Conservation (phyloP, 2,113 vertebrate species). For the Erythrocebus patas region DNA sequence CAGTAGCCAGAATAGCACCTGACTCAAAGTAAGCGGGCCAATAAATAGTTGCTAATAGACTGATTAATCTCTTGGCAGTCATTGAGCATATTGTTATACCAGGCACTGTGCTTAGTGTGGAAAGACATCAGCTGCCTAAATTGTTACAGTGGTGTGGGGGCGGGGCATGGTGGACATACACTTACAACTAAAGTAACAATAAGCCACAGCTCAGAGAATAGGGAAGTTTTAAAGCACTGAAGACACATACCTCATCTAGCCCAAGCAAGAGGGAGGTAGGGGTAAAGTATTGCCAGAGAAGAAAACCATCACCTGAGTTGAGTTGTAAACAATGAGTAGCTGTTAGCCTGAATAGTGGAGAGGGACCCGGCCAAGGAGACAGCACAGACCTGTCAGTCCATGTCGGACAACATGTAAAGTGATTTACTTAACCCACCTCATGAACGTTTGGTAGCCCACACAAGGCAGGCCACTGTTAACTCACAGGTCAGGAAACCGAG, state of each 20-base stretch:
- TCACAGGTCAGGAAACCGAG: neutral
- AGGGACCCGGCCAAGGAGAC: neutral
- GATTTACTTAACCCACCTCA: neutral
- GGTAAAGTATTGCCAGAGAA: neutral
- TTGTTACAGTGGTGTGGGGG: neutral
- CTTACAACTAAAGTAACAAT: neutral
- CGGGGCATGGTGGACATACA: rapidly evolving
- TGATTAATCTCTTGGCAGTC: neutral
- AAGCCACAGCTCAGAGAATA: neutral
- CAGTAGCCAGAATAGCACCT: neutral
- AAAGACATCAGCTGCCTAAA: neutral
- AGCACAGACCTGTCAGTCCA: neutral
- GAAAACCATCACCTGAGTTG: neutral
- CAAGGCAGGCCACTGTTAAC: neutral
- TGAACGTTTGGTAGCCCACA: neutral
- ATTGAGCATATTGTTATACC: neutral
- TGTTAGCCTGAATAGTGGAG: neutral
- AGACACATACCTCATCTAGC: neutral
- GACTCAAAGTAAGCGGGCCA: neutral
- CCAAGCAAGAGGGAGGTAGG: neutral
- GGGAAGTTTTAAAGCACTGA: neutral
- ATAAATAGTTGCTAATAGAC: neutral
- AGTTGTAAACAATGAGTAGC: neutral
- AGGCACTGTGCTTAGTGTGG: neutral
- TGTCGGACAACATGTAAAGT: rapidly evolving